Evolutionary conservation across 2,113 vertebrate species (phyloP).

Genomic region (Eclectus roratus): DNA sequence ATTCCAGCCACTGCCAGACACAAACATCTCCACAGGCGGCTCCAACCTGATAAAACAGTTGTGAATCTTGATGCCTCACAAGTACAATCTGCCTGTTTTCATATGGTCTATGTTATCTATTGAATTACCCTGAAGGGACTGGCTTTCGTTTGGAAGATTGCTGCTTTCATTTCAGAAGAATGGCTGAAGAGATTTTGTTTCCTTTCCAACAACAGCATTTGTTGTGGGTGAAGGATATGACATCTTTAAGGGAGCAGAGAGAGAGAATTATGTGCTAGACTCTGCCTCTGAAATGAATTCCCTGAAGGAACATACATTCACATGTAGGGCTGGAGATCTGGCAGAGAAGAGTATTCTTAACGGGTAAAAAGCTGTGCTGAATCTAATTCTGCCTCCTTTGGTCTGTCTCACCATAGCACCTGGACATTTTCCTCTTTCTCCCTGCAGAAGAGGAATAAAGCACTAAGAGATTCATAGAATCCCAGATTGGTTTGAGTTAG

Average conservation of each 20-base stretch:
- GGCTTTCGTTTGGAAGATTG: constrained; percentile 28
- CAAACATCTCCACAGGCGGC: not conserved
- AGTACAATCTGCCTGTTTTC: not conserved
- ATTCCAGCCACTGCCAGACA: not conserved
- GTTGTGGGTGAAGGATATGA: constrained; percentile 1
- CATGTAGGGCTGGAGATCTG: not conserved
- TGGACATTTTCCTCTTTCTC: not conserved
- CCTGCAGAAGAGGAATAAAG: not conserved
- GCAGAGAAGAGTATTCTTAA: not conserved
- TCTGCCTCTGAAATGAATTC: not conserved
- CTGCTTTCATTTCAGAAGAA: constrained; percentile 45
- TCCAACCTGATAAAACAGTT: not conserved
- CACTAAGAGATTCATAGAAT: not conserved
- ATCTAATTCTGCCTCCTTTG: not conserved
- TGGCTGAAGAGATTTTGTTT: constrained; percentile 10
- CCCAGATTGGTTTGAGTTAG: not conserved
- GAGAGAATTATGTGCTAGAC: not conserved
- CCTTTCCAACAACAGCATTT: constrained; percentile 32
- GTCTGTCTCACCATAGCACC: not conserved
- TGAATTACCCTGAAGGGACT: constrained; percentile 11
- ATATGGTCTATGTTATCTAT: not conserved
- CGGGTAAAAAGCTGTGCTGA: not conserved
- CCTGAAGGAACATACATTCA: not conserved
- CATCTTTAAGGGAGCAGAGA: not conserved
- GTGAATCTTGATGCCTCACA: not conserved